Evolutionary conservation across 2,113 vertebrate species (phyloP), one percentile per base, ranked within the genome.

Genomic region (Corydoras sp.): DNA sequence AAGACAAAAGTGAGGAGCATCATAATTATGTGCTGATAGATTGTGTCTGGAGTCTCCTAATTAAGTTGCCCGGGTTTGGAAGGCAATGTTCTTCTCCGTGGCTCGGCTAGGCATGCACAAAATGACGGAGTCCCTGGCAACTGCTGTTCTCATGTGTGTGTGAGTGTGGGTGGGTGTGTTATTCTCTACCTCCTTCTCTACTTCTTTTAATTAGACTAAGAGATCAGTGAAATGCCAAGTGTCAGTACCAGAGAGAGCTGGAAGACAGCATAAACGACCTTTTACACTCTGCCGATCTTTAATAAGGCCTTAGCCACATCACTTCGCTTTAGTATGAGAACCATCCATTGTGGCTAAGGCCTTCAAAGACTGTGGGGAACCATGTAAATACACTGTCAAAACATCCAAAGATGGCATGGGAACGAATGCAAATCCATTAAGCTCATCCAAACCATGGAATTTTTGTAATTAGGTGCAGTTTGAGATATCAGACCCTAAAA

Each of bases 151-250:
- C 11, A 58, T 75, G 61, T 61, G 49, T 67, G 60, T 65, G 58
- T 43, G 71, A 62, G 55, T 71, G 63, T 67, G 60, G 18, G 56
- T 3, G 64, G 14, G 53, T 51, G 7, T 75, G 50, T 70, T 72
- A 56, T 68, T 56, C 70, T 69, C 31, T 50, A 48, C 71, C 55
- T 69, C 61, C 51, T 53, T 76, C 65, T 76, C 70, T 65, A 69
- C 58, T 79, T 70, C 77, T 79, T 76, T 79, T 79, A 79, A 79
- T 76, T 79, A 79, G 74, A 79, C 58, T 69, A 73, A 75, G 72
- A 79, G 66, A 76, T 79, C 77, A 79, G 77, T 76, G 77, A 79
- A 79, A 79, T 79, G 77, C 77, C 77, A 79, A 76, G 74, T 79
- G 77, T 79, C 77, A 79, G 74, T 66, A 79, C 49, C 77, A 73